phyloP scores from a whole-genome alignment of 1,140 invertebrate genomes.

The Heliothis virescens region DNA sequence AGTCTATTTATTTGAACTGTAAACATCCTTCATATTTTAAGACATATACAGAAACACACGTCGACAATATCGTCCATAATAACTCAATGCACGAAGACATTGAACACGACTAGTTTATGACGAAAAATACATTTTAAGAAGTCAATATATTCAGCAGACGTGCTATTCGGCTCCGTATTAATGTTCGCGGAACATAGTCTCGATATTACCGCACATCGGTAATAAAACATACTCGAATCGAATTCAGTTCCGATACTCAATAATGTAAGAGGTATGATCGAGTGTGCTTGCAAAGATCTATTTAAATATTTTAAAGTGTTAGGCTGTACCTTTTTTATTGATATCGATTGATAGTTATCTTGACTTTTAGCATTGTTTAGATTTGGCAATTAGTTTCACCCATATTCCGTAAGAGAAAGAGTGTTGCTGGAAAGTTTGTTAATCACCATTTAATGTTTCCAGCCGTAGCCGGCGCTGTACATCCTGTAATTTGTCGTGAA shows the following conservation, averaged over 20 bases:
- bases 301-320: background rate
- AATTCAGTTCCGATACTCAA: constrained; percentile 3
- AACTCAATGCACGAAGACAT: constrained; percentile 25
- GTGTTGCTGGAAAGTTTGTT: too few species aligned
- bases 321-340: background rate
- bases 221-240: constrained; percentile 43
- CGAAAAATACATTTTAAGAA: constrained; percentile 40
- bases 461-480: too few species aligned
- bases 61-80: background rate
- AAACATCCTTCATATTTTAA: background rate
- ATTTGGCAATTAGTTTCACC: too few species aligned
- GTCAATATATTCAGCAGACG: constrained; percentile 30
- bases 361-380: too few species aligned
- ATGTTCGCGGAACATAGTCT: background rate
- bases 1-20: too few species aligned
- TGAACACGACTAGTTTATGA: constrained; percentile 33
- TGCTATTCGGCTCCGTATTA: constrained; percentile 16
- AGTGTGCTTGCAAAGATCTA: background rate
- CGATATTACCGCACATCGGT: constrained; percentile 30
- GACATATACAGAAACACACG: too few species aligned
- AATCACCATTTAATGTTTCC: too few species aligned
- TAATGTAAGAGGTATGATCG: constrained; percentile 18
- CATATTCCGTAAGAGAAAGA: too few species aligned
- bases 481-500: too few species aligned
- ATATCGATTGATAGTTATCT: too few species aligned